Base-by-base conservation (phyloP, 2,888 invertebrate genomes). In the Phytoseiulus persimilis region DNA sequence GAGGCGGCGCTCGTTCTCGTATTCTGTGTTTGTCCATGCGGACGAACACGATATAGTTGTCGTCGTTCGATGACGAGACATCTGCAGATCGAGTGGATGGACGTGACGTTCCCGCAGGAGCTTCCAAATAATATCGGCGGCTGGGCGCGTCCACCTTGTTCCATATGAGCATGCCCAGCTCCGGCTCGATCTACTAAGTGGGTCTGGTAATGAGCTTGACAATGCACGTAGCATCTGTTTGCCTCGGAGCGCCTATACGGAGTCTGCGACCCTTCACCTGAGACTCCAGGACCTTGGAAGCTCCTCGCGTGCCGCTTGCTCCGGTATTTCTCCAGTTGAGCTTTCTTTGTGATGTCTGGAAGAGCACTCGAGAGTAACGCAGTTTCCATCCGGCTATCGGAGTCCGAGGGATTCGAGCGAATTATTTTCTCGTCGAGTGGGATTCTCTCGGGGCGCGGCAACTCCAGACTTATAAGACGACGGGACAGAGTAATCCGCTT, bases 61-160 rank as follows among this genome's bases (percentile, higher is more conserved):
- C 5, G 28, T 65, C 65, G 9, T 23, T n/a, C 23, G 83, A 65
- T 39, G 89, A 89, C 32, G 1, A 23, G 45, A 23, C 23, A 28
- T 39, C 33, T 14, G 5, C 11, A 39, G 32, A 84, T 84, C 28
- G 32, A 83, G 46, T 89, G 31, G 89, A 83, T 9, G 90, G 90
- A 83, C 83, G 96, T 92, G 96, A 95, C 92, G 95, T 65, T 18
- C 65, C 65, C 65, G 2, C 65, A 65, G 28, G 65, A 65, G 18
- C 65, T 11, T 65, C 65, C 65, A 23, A 65, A 23, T 65, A 6
- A 65, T 65, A 65, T 65, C 18, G n/a, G n/a, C n/a, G n/a, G 28
- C 39, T 39, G 3, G 39, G 39, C 9, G 39, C 9, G 39, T 9
- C 9, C 39, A 39, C 9, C 39, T 39, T n/a, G n/a, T n/a, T n/a